A percentile compares a stretch with the other conserved stretches of the same genome.
Conservation (phyloP, 2,797 vertebrate species). For the Miichthys miiuy region DNA sequence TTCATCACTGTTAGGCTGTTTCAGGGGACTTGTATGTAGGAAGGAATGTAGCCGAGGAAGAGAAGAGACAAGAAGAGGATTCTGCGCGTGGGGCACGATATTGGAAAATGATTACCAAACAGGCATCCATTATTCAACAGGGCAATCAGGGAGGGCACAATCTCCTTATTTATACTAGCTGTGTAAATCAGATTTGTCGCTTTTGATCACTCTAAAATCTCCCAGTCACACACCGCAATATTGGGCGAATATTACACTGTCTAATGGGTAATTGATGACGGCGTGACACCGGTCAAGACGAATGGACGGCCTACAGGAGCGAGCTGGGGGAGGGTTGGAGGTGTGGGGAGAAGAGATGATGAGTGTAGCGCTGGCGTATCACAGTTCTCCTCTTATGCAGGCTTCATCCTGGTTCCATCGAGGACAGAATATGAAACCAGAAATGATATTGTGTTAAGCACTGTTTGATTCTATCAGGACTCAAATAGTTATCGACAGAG, state of each 20-base stretch:
- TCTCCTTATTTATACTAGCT: conserved; percentile 85
- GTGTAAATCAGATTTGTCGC: conserved; percentile 88
- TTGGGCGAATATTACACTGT: conserved; percentile 85
- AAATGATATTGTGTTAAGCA: conserved; percentile 4
- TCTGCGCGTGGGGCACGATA: conserved; percentile 73
- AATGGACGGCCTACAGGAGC: conserved; percentile 67
- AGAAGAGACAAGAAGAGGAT: conserved; percentile 23
- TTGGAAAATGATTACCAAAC: conserved; percentile 88
- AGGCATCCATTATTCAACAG: conserved; percentile 87
- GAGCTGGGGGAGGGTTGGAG: conserved; percentile 9
- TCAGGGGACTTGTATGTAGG: conserved; percentile 17
- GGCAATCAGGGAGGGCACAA: conserved; percentile 82
- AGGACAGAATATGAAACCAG: conserved; percentile 1
- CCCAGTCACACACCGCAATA: conserved; percentile 82
- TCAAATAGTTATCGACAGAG: conserved; percentile 24
- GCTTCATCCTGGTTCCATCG: neutral
- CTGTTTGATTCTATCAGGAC: conserved; percentile 33
- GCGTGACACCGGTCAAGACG: conserved; percentile 78
- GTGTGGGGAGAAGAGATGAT: conserved; percentile 31
- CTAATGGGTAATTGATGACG: conserved; percentile 86
- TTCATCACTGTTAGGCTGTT: conserved; percentile 8
- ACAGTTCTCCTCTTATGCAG: conserved; percentile 9
- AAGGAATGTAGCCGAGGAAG: conserved; percentile 1
- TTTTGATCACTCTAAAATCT: conserved; percentile 87
- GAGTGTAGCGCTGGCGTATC: conserved; percentile 29